Conservation (phyloP, 2,113 vertebrate species). For the Dunckerocampus dactyliophorus region DNA sequence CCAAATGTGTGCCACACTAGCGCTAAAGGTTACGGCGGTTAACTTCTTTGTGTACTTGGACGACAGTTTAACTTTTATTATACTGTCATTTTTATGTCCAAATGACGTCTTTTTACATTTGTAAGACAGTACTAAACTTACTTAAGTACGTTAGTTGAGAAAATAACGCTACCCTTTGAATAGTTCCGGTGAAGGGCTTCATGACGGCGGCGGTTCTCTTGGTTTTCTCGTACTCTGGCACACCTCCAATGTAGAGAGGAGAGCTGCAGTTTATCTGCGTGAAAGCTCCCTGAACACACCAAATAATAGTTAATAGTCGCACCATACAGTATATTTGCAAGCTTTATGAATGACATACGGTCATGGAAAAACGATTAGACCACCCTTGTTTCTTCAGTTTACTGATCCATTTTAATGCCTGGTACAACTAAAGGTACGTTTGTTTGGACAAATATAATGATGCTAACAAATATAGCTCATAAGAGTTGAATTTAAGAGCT, state of each 20-base stretch:
- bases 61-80: not conserved
- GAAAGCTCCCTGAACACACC: constrained; percentile 83
- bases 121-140: not conserved
- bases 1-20: no score
- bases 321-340: no score
- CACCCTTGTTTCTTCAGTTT: no score
- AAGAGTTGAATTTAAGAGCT: no score
- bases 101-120: not conserved
- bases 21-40: no score
- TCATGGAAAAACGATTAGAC: no score
- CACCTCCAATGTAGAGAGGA: constrained; percentile 87
- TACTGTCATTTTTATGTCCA: not conserved
- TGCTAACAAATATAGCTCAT: no score
- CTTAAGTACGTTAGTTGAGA: not conserved
- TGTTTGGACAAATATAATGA: no score
- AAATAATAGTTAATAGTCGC: no score
- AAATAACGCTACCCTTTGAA: constrained; percentile 82
- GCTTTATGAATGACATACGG: not conserved
- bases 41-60: no score
- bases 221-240: constrained; percentile 82
- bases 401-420: no score
- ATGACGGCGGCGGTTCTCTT: constrained; percentile 82
- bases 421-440: no score
- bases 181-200: constrained; percentile 84
- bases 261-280: constrained; percentile 96